Evolutionary conservation across 1,140 invertebrate genomes (phyloP).

Genomic region (Drosophila tani): DNA sequence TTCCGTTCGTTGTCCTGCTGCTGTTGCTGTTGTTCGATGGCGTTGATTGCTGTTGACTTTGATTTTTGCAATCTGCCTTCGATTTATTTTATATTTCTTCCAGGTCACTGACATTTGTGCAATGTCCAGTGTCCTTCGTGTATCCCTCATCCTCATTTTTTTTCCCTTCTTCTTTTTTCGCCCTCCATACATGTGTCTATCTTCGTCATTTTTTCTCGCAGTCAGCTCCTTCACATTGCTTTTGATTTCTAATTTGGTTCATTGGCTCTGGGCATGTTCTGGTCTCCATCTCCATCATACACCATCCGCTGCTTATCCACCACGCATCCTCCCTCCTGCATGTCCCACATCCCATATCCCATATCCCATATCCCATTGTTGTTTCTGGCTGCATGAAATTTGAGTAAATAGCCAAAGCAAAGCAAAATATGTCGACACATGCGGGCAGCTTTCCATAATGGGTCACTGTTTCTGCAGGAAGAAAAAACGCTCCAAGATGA

Average conservation of each 20-base stretch:
- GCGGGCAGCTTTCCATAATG: slow-evolving; percentile 47
- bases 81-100: slow-evolving; percentile 78
- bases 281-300: slow-evolving; percentile 1
- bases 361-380: slow-evolving; percentile 32
- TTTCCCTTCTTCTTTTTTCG: background rate
- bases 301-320: background rate
- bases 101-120: slow-evolving; percentile 74
- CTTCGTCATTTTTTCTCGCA: slow-evolving; percentile 26
- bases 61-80: slow-evolving; percentile 79
- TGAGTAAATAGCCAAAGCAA: slow-evolving; percentile 70
- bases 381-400: slow-evolving; percentile 64
- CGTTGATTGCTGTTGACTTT: slow-evolving; percentile 82
- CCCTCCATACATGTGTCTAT: slow-evolving; percentile 33
- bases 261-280: slow-evolving; percentile 51
- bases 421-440: slow-evolving; percentile 69
- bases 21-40: slow-evolving; percentile 32
- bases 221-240: slow-evolving; percentile 41
- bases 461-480: slow-evolving; percentile 6
- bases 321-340: no score
- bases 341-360: background rate
- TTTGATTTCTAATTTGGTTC: slow-evolving; percentile 75
- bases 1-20: slow-evolving; percentile 30
- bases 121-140: slow-evolving; percentile 40
- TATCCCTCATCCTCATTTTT: slow-evolving; percentile 11
- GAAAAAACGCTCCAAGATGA: background rate